Percentiles rank a stretch among this genome's conserved stretches.
These are phyloP conservation scores for Ypsolopha sequella DNA, from an alignment of 2,888 invertebrate species.

Conservation along the genomic window DNA sequence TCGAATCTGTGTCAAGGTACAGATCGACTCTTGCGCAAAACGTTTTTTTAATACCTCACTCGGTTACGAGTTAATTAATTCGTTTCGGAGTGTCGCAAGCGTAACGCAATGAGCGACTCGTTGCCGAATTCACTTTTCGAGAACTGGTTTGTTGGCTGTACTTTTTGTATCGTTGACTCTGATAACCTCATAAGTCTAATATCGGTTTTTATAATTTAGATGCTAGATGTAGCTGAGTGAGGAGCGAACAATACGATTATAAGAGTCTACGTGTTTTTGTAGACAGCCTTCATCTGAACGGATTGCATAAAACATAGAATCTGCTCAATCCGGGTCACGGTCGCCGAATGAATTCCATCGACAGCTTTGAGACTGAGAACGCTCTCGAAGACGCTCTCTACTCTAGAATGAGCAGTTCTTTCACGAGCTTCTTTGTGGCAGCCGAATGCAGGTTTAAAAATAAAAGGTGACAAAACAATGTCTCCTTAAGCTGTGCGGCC, in stretches of 20 bases:
- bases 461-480: conserved; percentile 40
- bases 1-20: conserved; percentile 65
- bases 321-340: not conserved
- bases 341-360: not conserved
- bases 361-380: not conserved
- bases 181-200: no score
- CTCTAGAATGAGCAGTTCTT: not conserved
- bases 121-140: conserved; percentile 42
- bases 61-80: conserved; percentile 69
- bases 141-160: not conserved
- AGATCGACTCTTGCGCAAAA: conserved; percentile 67
- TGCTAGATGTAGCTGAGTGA: no score
- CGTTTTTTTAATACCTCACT: conserved; percentile 63
- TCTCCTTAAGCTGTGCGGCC: conserved; percentile 60
- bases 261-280: no score
- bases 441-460: conserved; percentile 13
- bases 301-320: no score
- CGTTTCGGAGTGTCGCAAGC: conserved; percentile 64
- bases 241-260: no score
- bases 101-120: conserved; percentile 41
- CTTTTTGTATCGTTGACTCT: no score
- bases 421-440: conserved; percentile 8
- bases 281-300: no score
- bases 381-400: not conserved
- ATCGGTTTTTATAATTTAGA: no score